Conservation (phyloP, 2,888 invertebrate species). For the Hirtodrosophila duncani region DNA sequence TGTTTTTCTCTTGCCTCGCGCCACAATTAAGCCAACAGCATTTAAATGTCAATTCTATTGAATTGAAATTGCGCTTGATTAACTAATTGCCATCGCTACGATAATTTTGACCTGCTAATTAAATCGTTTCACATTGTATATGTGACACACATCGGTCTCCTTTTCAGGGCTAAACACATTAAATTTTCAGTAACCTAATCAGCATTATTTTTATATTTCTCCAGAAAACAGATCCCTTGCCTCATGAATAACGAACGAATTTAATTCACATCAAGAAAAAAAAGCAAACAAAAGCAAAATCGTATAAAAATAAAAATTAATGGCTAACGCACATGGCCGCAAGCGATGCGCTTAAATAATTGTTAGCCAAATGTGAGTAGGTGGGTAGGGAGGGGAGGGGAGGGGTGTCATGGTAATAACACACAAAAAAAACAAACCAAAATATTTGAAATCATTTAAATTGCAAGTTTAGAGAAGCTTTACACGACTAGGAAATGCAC, state of each 20-base stretch:
- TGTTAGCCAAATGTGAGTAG: constrained; percentile 13
- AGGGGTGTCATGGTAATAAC: neutral
- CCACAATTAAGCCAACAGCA: constrained; percentile 22
- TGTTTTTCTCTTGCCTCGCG: constrained; percentile 3
- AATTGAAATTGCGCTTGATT: constrained; percentile 2
- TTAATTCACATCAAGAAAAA: constrained; percentile 7
- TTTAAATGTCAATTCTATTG: constrained; percentile 12
- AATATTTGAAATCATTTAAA: neutral
- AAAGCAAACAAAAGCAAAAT: constrained; percentile 18
- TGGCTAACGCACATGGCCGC: constrained; percentile 36
- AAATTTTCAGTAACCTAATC: too few relatives aligned
- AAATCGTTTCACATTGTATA: neutral
- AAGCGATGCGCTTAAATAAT: constrained; percentile 31
- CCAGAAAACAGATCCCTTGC: constrained; percentile 39
- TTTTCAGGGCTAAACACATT: constrained; percentile 13
- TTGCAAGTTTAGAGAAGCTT: neutral
- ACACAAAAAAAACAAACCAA: neutral
- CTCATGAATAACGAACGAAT: constrained; percentile 43
- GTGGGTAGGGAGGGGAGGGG: too few relatives aligned
- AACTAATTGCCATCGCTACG: neutral
- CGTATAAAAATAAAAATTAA: constrained; percentile 40
- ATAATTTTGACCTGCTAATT: too few relatives aligned
- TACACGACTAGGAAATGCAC: neutral
- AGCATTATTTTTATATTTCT: too few relatives aligned
- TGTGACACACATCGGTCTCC: too few relatives aligned